These are phyloP conservation scores for Mionectes macconnelli DNA, from an alignment of 2,113 vertebrate genomes.

Conservation along the genomic window DNA sequence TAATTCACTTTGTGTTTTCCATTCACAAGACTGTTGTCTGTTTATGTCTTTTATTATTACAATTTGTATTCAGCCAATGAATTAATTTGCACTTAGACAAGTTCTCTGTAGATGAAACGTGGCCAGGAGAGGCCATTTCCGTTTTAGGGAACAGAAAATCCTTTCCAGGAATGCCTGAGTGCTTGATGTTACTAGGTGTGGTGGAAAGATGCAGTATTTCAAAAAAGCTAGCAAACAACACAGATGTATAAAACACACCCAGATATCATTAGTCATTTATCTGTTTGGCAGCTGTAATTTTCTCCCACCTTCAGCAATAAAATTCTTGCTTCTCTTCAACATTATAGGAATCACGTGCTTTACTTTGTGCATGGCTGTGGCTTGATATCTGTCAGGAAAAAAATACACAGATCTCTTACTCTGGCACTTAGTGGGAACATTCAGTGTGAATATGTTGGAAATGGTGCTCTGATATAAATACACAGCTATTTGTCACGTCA, in stretches of 20 bases:
- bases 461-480: background rate
- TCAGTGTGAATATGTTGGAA: background rate
- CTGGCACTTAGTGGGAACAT: background rate
- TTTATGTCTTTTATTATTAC: background rate
- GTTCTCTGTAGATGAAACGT: background rate
- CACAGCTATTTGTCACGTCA: constrained; percentile 16
- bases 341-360: background rate
- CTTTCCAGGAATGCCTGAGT: background rate
- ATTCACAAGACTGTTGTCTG: background rate
- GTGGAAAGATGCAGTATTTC: background rate
- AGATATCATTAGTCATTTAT: background rate
- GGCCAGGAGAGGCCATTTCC: background rate
- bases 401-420: background rate
- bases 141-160: background rate
- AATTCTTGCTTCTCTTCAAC: background rate
- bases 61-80: background rate
- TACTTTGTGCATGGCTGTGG: background rate
- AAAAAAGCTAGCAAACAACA: background rate
- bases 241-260: background rate
- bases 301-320: background rate
- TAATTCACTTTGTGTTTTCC: background rate
- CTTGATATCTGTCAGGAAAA: background rate
- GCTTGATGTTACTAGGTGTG: background rate
- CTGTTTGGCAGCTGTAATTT: background rate
- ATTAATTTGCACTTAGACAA: background rate